phyloP scores from a whole-genome alignment of 2,888 invertebrate species.

The Diploptera punctata region DNA sequence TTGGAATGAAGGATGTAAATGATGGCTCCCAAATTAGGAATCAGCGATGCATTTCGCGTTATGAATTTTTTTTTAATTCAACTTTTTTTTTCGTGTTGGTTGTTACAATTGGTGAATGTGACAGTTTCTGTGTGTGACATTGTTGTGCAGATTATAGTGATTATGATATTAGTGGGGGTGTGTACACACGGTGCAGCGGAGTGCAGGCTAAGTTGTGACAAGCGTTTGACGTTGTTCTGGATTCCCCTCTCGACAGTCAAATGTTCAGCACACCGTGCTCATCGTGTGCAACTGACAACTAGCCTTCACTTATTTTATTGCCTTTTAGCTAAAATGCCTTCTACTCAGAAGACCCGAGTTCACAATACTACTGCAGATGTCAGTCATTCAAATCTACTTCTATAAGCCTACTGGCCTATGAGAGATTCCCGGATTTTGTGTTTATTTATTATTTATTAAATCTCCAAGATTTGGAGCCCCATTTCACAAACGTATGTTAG shows the following conservation, averaged over 20 bases:
- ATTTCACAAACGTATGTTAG: too few relatives aligned
- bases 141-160: conserved; percentile 29
- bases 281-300: too few relatives aligned
- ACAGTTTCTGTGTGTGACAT: conserved; percentile 26
- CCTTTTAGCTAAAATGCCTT: too few relatives aligned
- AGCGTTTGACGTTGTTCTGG: conserved; percentile 24
- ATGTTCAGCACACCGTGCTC: conserved; percentile 26
- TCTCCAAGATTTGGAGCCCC: too few relatives aligned
- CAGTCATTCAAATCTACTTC: too few relatives aligned
- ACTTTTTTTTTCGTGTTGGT: background rate
- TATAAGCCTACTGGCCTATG: too few relatives aligned
- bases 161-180: conserved; percentile 26
- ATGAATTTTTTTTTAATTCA: conserved; percentile 4
- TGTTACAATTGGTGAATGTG: conserved; percentile 15
- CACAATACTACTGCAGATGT: too few relatives aligned
- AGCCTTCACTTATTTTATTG: too few relatives aligned
- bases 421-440: too few relatives aligned
- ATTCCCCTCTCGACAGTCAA: conserved; percentile 20
- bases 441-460: too few relatives aligned
- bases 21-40: conserved; percentile 13
- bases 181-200: conserved; percentile 16
- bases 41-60: background rate
- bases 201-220: conserved; percentile 28
- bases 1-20: conserved; percentile 10
- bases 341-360: too few relatives aligned